Percentiles rank a stretch among this genome's conserved stretches.
Evolutionary conservation across 2,797 vertebrate genomes (phyloP).

Genomic region (Uromys caudimaculatus): DNA sequence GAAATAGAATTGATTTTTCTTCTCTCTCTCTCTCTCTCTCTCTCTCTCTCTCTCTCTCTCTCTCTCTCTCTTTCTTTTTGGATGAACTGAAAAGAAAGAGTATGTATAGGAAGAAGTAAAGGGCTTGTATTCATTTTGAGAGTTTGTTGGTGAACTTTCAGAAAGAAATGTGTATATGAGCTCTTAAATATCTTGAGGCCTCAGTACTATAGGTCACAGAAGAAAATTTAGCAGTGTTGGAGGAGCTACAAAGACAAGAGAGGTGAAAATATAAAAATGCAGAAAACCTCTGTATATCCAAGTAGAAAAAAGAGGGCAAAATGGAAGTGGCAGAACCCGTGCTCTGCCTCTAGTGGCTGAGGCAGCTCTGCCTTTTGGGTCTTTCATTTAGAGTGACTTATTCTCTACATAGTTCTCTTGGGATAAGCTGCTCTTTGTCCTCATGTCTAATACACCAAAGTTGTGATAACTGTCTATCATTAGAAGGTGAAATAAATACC

Average conservation of each 20-base stretch:
- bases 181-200: not conserved
- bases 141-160: constrained; percentile 67
- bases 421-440: not conserved
- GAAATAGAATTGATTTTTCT: constrained; percentile 79
- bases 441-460: not conserved
- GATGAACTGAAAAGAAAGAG: constrained; percentile 64
- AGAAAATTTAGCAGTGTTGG: not conserved
- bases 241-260: not conserved
- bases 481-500: constrained; percentile 7
- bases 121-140: constrained; percentile 62
- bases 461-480: not conserved
- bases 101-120: constrained; percentile 52
- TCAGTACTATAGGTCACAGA: not conserved
- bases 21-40: constrained; percentile 76
- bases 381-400: not conserved
- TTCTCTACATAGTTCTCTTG: not conserved
- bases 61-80: constrained; percentile 74
- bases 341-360: not conserved
- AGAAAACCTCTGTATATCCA: not conserved
- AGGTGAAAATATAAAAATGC: not conserved
- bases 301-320: not conserved
- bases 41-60: not conserved
- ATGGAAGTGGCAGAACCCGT: not conserved
- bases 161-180: constrained; percentile 36
- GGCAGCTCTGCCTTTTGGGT: not conserved